Evolutionary conservation across 2,888 invertebrate genomes (phyloP), one percentile per base, ranked within the genome.

Genomic region (Merodon equestris): DNA sequence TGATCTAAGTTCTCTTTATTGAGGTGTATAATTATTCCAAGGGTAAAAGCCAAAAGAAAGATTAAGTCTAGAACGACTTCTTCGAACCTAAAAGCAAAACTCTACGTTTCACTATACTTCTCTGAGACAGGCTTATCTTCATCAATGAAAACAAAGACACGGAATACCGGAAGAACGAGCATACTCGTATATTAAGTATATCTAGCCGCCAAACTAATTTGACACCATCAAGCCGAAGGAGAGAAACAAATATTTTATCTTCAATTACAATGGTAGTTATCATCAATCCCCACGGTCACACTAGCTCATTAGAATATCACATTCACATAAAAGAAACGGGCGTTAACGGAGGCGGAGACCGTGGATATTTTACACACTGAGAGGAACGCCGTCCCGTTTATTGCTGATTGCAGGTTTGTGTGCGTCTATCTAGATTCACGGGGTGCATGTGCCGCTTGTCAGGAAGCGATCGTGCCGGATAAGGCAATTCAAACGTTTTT

Each of bases 231-330:
- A 38, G 58, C 18, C 58, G 40, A 19, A 48, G 56, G 9, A 53
- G 36, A 51, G 12, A 76, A 64, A 71, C 50, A 72, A 64, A 67
- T 66, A 51, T 36, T 57, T 61, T 56, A 45, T 64, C 36, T 54
- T 53, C 15, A 47, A 61, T 61, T 50, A 48, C 58, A 75, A 58
- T 48, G 64, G 15, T 14, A 47, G 34, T 38, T 12, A 36, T 40
- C 44, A 36, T 63, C 27, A 45, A 40, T 53, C 27, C 51, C 67
- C 58, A 44, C 67, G 61, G 57, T 61, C 47, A 63, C 61, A 57
- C n/a, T 58, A 48, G 61, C 67, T 77, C 61, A 77, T 77, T 77
- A 77, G 66, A 77, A 77, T 72, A 72, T 50, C 66, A 36, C 50
- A 63, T 51, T 40, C 10, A 40, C 10, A 40, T n/a, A 34, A 76